Base-by-base conservation (phyloP, 2,888 invertebrate genomes). In the Lacanobia oleracea region DNA sequence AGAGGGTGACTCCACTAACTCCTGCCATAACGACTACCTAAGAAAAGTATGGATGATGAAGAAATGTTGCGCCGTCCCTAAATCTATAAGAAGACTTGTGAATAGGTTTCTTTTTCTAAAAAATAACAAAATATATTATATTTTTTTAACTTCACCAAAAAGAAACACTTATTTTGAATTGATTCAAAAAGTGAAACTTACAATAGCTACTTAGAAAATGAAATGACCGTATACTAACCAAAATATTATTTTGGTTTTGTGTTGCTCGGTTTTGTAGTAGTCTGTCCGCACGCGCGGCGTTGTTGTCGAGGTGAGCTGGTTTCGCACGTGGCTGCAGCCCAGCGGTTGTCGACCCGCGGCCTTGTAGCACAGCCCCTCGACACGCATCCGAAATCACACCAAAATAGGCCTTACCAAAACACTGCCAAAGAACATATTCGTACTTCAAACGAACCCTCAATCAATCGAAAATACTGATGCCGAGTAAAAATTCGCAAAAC, bases 321-420 rank as follows among this genome's bases (percentile, higher is more conserved):
- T 94, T 91, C 91, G 92, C 94, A 93, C 94, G 93, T 93, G 94
- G 92, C 88, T 88, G 88, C 89, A 89, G 90, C 85, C 82, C 86
- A 84, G 88, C 86, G 94, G 94, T 94, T 94, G 93, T 92, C 93
- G 94, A 94, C 94, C 95, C 88, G 80, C 91, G 93, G 91, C 94
- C 94, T 95, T 94, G 94, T 88, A 87, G 86, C 91, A 85, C 89
- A 91, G 91, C 90, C 92, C 91, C 92, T 90, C 86, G 83, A 77
- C 81, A 81, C 78, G 78, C 77, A 77, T 66, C 74, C 66, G 62
- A 83, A 81, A 83, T 67, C 75, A 80, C 69, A 72, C 85, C 60
- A 90, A 90, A 89, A 75, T 76, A 81, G 67, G 82, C 89, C 87
- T 87, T 91, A 88, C 63, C 9, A 16, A 67, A 43, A 50, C 10